These are phyloP conservation scores for Cataglyphis livida DNA, from an alignment of 2,888 invertebrate species.

Conservation along the genomic window DNA sequence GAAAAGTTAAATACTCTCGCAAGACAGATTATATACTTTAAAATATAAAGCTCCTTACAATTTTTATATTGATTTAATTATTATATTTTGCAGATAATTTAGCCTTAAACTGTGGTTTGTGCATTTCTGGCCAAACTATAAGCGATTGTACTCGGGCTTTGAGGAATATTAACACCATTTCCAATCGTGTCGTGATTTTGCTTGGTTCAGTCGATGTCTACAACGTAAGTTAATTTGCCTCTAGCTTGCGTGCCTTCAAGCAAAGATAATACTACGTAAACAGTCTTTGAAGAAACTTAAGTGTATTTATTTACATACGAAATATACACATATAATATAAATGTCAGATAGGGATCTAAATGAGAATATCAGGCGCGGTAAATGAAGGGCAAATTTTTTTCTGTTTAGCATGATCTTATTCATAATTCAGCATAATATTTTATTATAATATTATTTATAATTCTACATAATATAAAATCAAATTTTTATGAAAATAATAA, in stretches of 20 bases:
- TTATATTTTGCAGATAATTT: slow-evolving; percentile 68
- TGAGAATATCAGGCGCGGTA: too few relatives aligned
- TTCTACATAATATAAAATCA: background rate
- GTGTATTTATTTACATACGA: background rate
- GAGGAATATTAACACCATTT: slow-evolving; percentile 66
- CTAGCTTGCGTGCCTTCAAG: background rate
- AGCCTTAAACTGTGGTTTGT: slow-evolving; percentile 76
- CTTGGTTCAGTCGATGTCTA: slow-evolving; percentile 80
- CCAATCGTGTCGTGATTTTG: slow-evolving; percentile 76
- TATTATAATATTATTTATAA: too few relatives aligned
- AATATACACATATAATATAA: background rate
- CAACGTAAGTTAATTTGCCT: slow-evolving; percentile 65
- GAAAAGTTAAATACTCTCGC: background rate
- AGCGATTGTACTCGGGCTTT: slow-evolving; percentile 69
- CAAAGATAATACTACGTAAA: background rate
- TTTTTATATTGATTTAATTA: background rate
- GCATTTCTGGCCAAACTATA: slow-evolving; percentile 79
- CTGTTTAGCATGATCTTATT: too few relatives aligned
- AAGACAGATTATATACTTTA: background rate
- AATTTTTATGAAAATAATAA: slow-evolving; percentile 3
- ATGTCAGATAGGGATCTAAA: too few relatives aligned
- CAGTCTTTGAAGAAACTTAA: background rate
- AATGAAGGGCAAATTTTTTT: too few relatives aligned
- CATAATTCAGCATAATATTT: too few relatives aligned
- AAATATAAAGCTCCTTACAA: background rate